A percentile compares a stretch with the other conserved stretches of the same genome.
phyloP scores from a whole-genome alignment of 2,113 vertebrate genomes.

The Sceloporus undulatus region DNA sequence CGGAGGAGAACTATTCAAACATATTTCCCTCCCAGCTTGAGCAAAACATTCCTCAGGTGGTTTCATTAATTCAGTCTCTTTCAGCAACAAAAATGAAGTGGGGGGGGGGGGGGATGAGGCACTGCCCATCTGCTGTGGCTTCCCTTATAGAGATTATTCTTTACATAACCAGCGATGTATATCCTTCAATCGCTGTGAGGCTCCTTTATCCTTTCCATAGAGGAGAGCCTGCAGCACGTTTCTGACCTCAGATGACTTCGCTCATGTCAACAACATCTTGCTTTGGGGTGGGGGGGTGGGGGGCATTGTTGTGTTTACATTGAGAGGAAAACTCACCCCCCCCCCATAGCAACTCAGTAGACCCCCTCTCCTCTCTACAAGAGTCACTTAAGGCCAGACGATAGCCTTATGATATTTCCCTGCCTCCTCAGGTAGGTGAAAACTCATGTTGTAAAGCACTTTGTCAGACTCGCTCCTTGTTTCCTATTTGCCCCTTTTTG shows the following conservation, averaged over 20 bases:
- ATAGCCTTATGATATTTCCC: background rate
- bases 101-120: background rate
- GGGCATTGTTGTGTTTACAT: background rate
- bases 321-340: background rate
- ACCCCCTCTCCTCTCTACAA: no score
- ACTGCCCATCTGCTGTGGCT: background rate
- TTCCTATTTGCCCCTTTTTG: background rate
- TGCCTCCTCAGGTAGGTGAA: background rate
- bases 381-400: background rate
- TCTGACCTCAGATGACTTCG: conserved; percentile 44
- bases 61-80: background rate
- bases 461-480: background rate
- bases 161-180: conserved; percentile 49
- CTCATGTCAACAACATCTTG: conserved; percentile 24
- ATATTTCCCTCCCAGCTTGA: background rate
- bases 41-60: background rate
- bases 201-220: conserved; percentile 11
- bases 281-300: background rate
- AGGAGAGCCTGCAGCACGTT: background rate
- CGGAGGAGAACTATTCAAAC: background rate
- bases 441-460: background rate
- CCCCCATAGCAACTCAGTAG: background rate
- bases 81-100: conserved; percentile 4
- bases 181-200: conserved; percentile 15
- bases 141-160: conserved; percentile 48